Percentiles rank a stretch among this genome's conserved stretches.
Conservation (phyloP, 2,113 vertebrate genomes). For the Porphyrio hochstetteri region DNA sequence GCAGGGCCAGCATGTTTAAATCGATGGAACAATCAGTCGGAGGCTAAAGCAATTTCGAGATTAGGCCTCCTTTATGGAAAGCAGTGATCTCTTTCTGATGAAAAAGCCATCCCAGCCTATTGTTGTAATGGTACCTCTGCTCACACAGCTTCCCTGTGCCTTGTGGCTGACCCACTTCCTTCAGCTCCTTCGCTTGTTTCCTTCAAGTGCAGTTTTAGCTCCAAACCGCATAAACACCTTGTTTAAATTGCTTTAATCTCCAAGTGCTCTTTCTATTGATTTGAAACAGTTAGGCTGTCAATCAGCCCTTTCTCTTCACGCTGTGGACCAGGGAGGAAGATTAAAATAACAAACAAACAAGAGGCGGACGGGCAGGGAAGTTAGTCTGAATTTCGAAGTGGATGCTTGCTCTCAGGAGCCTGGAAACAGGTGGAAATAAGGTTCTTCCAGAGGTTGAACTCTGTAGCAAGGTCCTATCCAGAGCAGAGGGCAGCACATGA, state of each 20-base stretch:
- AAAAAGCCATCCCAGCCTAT: constrained; percentile 55
- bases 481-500: neutral
- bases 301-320: constrained; percentile 68
- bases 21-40: constrained; percentile 73
- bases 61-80: constrained; percentile 66
- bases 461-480: neutral
- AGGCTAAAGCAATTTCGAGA: constrained; percentile 72
- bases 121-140: constrained; percentile 65
- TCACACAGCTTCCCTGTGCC: neutral
- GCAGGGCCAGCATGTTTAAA: constrained; percentile 42
- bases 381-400: constrained; percentile 23
- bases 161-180: constrained; percentile 76
- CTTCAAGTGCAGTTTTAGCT: constrained; percentile 77
- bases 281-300: constrained; percentile 75
- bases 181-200: constrained; percentile 58
- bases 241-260: constrained; percentile 78
- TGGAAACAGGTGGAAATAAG: neutral
- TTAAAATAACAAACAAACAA: constrained; percentile 81
- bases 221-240: constrained; percentile 71
- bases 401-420: neutral
- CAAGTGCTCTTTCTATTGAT: constrained; percentile 71
- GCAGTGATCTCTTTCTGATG: constrained; percentile 65
- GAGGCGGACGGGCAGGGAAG: constrained; percentile 3
- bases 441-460: neutral
- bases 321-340: constrained; percentile 51